phyloP scores from a whole-genome alignment of 2,113 vertebrate genomes.

The Dunckerocampus dactyliophorus region DNA sequence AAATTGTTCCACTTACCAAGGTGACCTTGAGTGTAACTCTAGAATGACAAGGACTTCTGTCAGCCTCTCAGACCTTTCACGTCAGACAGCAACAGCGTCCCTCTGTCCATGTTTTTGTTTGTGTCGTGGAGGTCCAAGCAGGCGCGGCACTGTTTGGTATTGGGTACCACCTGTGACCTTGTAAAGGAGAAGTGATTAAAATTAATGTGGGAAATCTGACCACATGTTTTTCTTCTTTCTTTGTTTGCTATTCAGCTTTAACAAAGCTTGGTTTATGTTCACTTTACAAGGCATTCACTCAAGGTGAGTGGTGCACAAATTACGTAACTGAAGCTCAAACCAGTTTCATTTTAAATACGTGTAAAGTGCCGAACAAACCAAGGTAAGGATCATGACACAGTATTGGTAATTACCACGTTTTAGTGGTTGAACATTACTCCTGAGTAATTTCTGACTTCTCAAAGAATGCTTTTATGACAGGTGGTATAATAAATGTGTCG shows the following conservation, averaged over 20 bases:
- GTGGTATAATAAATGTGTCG: too few relatives aligned
- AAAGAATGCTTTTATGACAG: too few relatives aligned
- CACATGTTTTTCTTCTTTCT: slow-evolving; percentile 30
- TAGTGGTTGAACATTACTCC: too few relatives aligned
- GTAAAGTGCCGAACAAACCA: too few relatives aligned
- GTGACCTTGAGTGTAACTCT: slow-evolving; percentile 28
- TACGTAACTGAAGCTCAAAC: too few relatives aligned
- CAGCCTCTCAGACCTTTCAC: slow-evolving; percentile 20
- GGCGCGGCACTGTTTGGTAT: slow-evolving; percentile 23
- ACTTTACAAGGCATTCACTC: neutral
- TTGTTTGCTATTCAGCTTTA: slow-evolving; percentile 25
- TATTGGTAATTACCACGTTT: too few relatives aligned
- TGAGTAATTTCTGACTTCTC: too few relatives aligned
- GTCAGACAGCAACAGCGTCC: neutral
- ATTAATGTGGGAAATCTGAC: slow-evolving; percentile 58
- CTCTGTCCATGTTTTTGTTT: slow-evolving; percentile 31
- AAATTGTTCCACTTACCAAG: neutral
- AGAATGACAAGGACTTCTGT: slow-evolving; percentile 23
- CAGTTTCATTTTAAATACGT: too few relatives aligned
- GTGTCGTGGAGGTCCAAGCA: slow-evolving; percentile 31
- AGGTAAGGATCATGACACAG: too few relatives aligned
- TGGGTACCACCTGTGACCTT: slow-evolving; percentile 56
- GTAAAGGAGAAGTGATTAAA: slow-evolving; percentile 62
- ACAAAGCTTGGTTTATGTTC: slow-evolving; percentile 25
- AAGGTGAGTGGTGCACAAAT: neutral